These are phyloP conservation scores for Euborellia annulipes DNA, from an alignment of 1,140 invertebrate genomes.

Conservation along the genomic window DNA sequence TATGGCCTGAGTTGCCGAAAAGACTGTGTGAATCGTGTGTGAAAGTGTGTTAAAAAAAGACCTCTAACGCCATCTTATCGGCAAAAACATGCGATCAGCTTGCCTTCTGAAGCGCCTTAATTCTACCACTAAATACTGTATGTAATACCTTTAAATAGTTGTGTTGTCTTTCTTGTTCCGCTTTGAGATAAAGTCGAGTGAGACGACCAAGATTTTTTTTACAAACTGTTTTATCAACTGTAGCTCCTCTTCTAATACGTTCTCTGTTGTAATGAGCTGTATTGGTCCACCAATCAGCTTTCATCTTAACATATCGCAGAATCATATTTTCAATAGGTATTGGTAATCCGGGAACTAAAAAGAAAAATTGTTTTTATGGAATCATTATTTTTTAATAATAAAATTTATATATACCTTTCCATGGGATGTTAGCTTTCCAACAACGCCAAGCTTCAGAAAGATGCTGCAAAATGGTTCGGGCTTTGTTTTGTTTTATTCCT, in stretches of 20 bases:
- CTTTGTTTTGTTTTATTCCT: conserved; percentile 99
- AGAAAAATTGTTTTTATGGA: too few relatives aligned
- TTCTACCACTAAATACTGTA: not conserved
- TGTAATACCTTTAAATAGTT: conserved; percentile 79
- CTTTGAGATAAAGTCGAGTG: conserved; percentile 92
- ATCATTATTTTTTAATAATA: too few relatives aligned
- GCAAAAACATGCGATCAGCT: too few relatives aligned
- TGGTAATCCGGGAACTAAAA: conserved; percentile 81
- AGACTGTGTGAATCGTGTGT: too few relatives aligned
- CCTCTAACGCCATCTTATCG: too few relatives aligned
- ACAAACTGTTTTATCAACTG: conserved; percentile 98
- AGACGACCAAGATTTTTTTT: conserved; percentile 97
- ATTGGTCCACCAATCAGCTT: conserved; percentile 99
- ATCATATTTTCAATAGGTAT: conserved; percentile 99
- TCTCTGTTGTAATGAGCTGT: conserved; percentile 99
- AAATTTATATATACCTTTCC: too few relatives aligned
- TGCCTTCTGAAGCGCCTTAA: too few relatives aligned
- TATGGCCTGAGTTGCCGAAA: too few relatives aligned
- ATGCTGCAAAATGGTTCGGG: conserved; percentile 96
- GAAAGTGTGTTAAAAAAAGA: too few relatives aligned
- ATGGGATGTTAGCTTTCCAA: conserved; percentile 99
- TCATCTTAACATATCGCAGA: conserved; percentile 98
- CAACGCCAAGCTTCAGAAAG: conserved; percentile 98
- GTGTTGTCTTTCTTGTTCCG: conserved; percentile 97
- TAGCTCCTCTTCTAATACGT: conserved; percentile 79